A percentile compares a stretch with the other conserved stretches of the same genome.
Conservation (phyloP, 2,797 vertebrate genomes). For the Hydrocynus forskahlii region DNA sequence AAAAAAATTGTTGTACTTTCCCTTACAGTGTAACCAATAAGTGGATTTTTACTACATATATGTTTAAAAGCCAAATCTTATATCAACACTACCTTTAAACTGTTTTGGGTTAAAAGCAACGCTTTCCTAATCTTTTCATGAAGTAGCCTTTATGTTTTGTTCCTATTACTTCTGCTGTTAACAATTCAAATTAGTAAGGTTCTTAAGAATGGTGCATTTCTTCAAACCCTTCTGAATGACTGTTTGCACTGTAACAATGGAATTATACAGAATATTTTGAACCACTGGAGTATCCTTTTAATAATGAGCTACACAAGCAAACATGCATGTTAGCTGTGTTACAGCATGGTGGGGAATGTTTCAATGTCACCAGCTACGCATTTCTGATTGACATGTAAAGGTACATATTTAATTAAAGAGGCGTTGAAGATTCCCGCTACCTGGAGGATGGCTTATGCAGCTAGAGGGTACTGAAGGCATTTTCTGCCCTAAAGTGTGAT, state of each 20-base stretch:
- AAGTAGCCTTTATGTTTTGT: neutral
- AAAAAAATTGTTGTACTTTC: too few relatives aligned
- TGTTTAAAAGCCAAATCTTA: too few relatives aligned
- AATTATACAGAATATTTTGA: neutral
- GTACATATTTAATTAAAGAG: conserved; percentile 42
- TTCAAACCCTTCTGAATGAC: neutral
- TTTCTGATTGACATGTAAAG: conserved; percentile 47
- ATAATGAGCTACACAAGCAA: neutral
- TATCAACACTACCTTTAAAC: too few relatives aligned
- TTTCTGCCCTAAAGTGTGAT: conserved; percentile 40
- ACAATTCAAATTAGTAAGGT: neutral
- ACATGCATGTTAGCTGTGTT: neutral
- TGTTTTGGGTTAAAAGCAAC: too few relatives aligned
- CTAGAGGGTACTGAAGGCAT: conserved; percentile 37
- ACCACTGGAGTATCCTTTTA: too few relatives aligned
- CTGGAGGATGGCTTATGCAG: conserved; percentile 20
- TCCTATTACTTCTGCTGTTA: neutral
- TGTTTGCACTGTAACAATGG: neutral
- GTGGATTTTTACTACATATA: too few relatives aligned
- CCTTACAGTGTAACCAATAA: too few relatives aligned
- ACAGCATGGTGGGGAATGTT: neutral
- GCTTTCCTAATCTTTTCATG: neutral
- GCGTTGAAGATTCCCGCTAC: conserved; percentile 36
- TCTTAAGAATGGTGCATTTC: neutral
- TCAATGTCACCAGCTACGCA: neutral